Base-by-base conservation (phyloP, 2,888 invertebrate species). In the Hydroisotoma schaefferi region DNA sequence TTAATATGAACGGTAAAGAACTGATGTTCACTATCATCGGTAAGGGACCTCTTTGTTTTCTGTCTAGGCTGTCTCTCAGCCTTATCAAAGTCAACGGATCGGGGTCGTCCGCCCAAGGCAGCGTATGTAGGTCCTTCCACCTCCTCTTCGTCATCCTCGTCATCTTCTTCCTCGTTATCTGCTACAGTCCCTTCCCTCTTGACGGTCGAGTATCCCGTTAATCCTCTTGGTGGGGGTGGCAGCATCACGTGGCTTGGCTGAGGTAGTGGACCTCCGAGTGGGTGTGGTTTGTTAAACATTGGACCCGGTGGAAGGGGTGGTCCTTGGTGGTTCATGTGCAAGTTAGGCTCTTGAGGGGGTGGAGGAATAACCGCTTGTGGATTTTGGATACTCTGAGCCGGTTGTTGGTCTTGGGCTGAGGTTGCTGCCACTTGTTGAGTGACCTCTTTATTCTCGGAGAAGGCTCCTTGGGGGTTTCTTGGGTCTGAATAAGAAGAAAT, bases 41-140 rank as follows among this genome's bases (percentile, higher is more conserved):
- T 66, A 43, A 65, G 76, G 68, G 83, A 78, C 69, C 87, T 82
- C 73, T 84, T 81, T 75, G 85, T 81, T 73, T 89, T 88, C 63
- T 86, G 85, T 20, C 57, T 26, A 69, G 89, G 80, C 75, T 88
- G 60, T 54, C 63, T 44, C 48, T 72, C 87, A 61, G 87, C 87
- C 46, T 86, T 85, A 55, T 90, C 81, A 73, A 87, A 88, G 77
- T 92, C 90, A 15, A 92, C 90, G 26, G 92, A 91, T 72, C 94
- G 83, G 56, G 93, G 94, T 65, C 91, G 83, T 33, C 72, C 72
- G 55, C 89, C 89, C 61, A 91, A 81, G 27, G 88, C 86, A 15
- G 87, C 89, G 59, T 90, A 68, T 8, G 66, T 62, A 10, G 69
- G 72, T 48, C 33, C 37, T 4, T 18, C n/a, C 3, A n/a, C 18